Conservation (phyloP, 2,113 vertebrate species). For the Athene cunicularia region DNA sequence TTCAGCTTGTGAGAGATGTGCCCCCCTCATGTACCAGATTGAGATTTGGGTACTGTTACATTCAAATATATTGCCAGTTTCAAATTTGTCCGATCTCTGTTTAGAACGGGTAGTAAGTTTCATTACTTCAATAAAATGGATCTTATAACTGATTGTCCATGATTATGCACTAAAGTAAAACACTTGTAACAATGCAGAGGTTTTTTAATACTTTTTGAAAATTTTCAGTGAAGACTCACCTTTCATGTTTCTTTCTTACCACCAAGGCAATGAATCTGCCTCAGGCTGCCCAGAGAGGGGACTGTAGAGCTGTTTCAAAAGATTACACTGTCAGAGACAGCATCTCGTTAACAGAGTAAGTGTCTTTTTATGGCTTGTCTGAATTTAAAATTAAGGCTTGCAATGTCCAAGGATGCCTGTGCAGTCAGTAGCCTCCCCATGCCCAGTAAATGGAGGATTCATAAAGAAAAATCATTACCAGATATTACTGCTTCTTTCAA, state of each 20-base stretch:
- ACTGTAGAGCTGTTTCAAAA: background rate
- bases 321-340: background rate
- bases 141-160: background rate
- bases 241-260: background rate
- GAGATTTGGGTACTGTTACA: background rate
- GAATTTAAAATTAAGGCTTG: background rate
- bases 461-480: background rate
- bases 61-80: background rate
- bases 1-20: background rate
- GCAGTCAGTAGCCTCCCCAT: background rate
- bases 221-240: background rate
- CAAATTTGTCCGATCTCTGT: background rate
- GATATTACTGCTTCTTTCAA: background rate
- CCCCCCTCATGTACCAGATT: background rate
- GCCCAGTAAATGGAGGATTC: background rate
- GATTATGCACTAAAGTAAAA: background rate
- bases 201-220: background rate
- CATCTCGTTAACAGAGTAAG: background rate
- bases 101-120: background rate
- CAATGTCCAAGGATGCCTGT: background rate
- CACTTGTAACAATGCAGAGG: background rate
- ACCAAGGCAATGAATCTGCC: background rate
- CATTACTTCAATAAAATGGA: background rate
- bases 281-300: background rate
- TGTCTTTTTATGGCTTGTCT: background rate